Evolutionary conservation across 2,888 invertebrate species (phyloP), one percentile per base, ranked within the genome.

Genomic region (Criorhina ranunculi): DNA sequence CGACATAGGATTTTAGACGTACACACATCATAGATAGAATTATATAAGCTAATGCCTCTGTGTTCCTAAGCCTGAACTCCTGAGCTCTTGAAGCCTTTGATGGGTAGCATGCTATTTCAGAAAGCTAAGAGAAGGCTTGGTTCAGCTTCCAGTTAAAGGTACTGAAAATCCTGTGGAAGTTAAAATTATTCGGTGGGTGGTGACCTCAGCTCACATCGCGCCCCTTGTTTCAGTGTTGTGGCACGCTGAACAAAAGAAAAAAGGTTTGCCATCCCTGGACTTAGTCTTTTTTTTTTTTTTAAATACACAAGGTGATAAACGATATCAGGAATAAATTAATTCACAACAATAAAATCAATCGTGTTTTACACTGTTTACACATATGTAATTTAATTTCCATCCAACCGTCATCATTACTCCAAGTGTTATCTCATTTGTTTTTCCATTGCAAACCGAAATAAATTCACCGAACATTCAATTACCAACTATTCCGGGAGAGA

Each of bases 401-500:
- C 66, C 19, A 17, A 3, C 9, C 57, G 29, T 24, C 29, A 29
- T 11, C 60, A 69, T 53, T 55, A 35, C 17, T 62, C 31, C 24
- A 24, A 24, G 24, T 37, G 62, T 55, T 55, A 19, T 53, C 19
- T 37, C 46, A 31, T 64, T 55, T 31, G 33, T 49, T 64, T 57
- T 49, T 5, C n/a, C 5, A 17, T 33, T 12, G 44, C 24, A 55
- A 64, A 42, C 35, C 40, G 33, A 72, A 57, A 79, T 73, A 66
- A 73, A 66, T 79, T 60, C 49, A 37, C 57, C 12, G n/a, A 44
- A 66, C 60, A 60, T 75, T 80, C 75, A 67, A 75, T 80, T 79
- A 37, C 37, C 35, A 51, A 67, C 57, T 49, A 60, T 29, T 31
- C 29, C 46, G 44, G 55, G 31, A 66, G 19, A 17, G 29, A 53